These are phyloP conservation scores for Steinernema hermaphroditum DNA, from an alignment of 2,888 invertebrate species.

Conservation along the genomic window DNA sequence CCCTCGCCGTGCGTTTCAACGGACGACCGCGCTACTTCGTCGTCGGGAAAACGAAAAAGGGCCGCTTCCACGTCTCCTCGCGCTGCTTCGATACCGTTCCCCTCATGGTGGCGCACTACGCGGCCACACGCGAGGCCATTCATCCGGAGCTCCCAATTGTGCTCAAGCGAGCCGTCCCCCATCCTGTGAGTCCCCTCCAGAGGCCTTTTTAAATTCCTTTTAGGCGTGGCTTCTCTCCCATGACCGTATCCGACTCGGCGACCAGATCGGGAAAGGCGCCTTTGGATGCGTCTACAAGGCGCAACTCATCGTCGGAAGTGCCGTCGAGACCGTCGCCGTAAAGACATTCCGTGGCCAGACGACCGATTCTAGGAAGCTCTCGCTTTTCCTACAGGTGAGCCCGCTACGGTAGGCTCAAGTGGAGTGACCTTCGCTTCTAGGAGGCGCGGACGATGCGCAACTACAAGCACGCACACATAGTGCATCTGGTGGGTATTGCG, in stretches of 20 bases:
- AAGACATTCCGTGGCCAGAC: constrained; percentile 2
- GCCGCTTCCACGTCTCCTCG: not conserved
- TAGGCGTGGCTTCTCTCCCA: constrained; percentile 11
- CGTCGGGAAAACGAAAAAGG: constrained; percentile 22
- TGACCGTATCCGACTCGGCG: constrained; percentile 21
- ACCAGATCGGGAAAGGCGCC: constrained; percentile 19
- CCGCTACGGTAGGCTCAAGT: not conserved
- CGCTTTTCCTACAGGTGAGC: not conserved
- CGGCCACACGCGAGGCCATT: not conserved
- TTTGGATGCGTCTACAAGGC: not conserved
- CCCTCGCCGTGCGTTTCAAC: constrained; percentile 11
- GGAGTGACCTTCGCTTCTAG: not conserved
- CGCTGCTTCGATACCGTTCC: constrained; percentile 26
- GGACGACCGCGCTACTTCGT: constrained; percentile 16
- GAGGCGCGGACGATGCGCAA: constrained; percentile 29
- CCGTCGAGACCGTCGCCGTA: not conserved
- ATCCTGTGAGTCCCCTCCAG: not conserved
- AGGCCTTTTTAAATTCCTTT: not conserved
- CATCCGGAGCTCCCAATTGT: constrained; percentile 19
- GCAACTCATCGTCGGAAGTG: not conserved
- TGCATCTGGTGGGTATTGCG: constrained; percentile 23
- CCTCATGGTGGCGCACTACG: not conserved
- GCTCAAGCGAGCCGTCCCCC: constrained; percentile 3
- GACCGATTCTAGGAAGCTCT: not conserved
- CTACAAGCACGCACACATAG: constrained; percentile 20